Base-by-base conservation (phyloP, 1,140 invertebrate genomes). In the Nasonia giraulti region DNA sequence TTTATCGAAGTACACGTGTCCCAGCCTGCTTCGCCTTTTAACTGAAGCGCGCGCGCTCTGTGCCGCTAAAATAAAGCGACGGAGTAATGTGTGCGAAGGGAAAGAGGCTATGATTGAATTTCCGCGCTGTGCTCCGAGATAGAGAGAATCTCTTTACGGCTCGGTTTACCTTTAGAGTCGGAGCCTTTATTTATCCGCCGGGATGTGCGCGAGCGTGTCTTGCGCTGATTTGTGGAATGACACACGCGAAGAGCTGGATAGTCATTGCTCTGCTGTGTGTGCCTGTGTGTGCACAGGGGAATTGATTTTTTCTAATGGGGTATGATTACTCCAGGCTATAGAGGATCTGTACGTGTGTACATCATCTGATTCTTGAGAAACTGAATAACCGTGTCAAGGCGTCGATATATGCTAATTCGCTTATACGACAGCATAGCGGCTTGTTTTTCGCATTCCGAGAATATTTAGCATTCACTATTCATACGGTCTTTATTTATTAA, bases 1-100 rank as follows among this genome's bases (percentile, higher is more conserved):
- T 93, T 93, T 90, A 93, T 89, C 86, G 85, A 89, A 88, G 91
- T 92, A 93, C 92, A 93, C 92, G 91, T 92, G 91, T 91, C 90
- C 87, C 86, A 88, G 33, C 31, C 50, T 44, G 66, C 77, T 66
- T 40, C 40, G 77, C 44, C 69, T 84, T 80, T 84, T 50, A 69
- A 55, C 71, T 47, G 31, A 74, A 17, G 71, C 31, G 27, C 31
- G 77, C 62, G 27, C 23, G 17, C 50, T 23, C 14, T n/a, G 12
- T n/a, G 17, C 10, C 10, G 68, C 27, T 80, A 40, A 40, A 78
- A 80, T 69, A 74, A 62, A 73, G 44, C 71, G 8, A 11, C 40
- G 20, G 44, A 31, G 55, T 62, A 62, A 20, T 62, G 55, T n/a
- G 17, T 62, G 17, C 20, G n/a, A 10, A 79, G 40, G 10, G 37